Evolutionary conservation across 2,797 vertebrate species (phyloP), one percentile per base, ranked within the genome.

Genomic region (Acrossocheilus fasciatus): DNA sequence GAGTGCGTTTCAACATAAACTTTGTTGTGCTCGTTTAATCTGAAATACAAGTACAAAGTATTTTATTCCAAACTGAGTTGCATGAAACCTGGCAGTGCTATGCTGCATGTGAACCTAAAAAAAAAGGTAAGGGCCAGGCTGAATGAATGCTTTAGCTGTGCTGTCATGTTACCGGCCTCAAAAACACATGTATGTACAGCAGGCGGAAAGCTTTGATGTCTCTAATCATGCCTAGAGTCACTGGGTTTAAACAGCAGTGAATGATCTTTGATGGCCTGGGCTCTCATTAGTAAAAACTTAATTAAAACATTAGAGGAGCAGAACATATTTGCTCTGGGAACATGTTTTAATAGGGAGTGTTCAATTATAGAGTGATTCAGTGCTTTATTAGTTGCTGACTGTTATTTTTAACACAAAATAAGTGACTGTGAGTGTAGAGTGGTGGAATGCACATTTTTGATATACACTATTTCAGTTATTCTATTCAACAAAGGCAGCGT

Each of bases 201-300:
- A 64, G 39, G 50, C 18, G 30, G 50, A 81, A 50, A 43, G 77
- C 88, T 91, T 89, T 90, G 88, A 90, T 89, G 89, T 88, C n/a
- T 82, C 62, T 88, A 73, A 86, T 86, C 85, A 84, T 68, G 52
- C n/a, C 81, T 70, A 50, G 81, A 89, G 87, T 91, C 88, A 87
- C 74, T 75, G 88, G 54, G 86, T 90, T 91, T 88, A 89, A 82
- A 78, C 77, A 74, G 84, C 66, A 90, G 90, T 87, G 83, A 91
- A 88, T 88, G 88, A 89, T 81, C 81, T 87, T 52, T 82, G 83
- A 74, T 69, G 77, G 69, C 59, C 39, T 62, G 75, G 30, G 68
- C 54, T 72, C 70, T 72, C 70, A 73, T 73, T 73, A 66, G 69
- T 77, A 80, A 52, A 82, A 85, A 86, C 36, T 85, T 88, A 82